Base-by-base conservation (phyloP, 1,140 invertebrate genomes). In the Drosophila nasuta region DNA sequence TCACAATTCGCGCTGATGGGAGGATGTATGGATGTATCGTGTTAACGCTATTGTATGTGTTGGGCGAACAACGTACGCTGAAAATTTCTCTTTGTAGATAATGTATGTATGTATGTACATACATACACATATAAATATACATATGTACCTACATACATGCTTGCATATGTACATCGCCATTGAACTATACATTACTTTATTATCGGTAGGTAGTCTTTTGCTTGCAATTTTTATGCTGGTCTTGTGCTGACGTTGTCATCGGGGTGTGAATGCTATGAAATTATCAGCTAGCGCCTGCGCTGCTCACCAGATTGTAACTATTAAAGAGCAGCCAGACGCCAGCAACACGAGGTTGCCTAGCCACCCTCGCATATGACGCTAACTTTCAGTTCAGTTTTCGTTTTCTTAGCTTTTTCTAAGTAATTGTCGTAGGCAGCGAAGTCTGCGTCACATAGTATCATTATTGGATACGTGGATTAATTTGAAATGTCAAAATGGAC, bases 141-240 rank as follows among this genome's bases (percentile, higher is more conserved):
- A 17, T 41, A 15, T 48, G 45, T 13, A 1, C 5, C 15, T 48
- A 7, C 7, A 38, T 58, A 30, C 4, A n/a, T 20, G 10, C 11
- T 5, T 52, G 48, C 28, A 25, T 25, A 25, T 25, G 20, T 25
- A 25, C 20, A 25, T 25, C 20, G 20, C 20, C 20, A 25, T 25
- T 25, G 20, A 25, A 25, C 51, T 38, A 30, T 13, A 52, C 15
- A 17, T 13, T 48, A 48, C 11, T 33, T 63, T 54, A 60, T 51
- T 68, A 75, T 77, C 75, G 68, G 81, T 85, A 78, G 82, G 28
- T 49, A 41, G 58, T 43, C 71, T 28, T 67, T 68, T 51, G 41
- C 66, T 63, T 74, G 81, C 81, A 85, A 68, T 80, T 83, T 70
- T 81, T 60, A 85, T 85, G 81, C 78, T 86, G 82, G 82, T 72